phyloP scores from a whole-genome alignment of 2,113 vertebrate genomes.

The Argyrosomus japonicus region DNA sequence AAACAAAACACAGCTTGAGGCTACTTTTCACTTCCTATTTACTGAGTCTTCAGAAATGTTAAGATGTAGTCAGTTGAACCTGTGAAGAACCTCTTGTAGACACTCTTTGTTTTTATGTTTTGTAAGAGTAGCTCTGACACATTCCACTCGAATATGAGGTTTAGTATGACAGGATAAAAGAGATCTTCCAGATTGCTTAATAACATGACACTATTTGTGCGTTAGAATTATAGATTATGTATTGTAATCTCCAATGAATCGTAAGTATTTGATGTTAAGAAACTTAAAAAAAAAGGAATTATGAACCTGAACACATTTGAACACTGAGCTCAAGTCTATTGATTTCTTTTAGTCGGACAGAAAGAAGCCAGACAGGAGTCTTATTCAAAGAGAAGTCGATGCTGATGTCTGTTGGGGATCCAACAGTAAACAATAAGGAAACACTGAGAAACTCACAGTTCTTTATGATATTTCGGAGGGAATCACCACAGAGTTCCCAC shows the following conservation, averaged over 20 bases:
- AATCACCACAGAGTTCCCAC: background rate
- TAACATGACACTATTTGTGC: background rate
- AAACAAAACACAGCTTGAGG: conserved; percentile 42
- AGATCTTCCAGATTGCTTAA: background rate
- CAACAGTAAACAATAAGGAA: conserved; percentile 1
- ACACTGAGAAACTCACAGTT: background rate
- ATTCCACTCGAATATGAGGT: background rate
- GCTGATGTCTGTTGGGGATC: background rate
- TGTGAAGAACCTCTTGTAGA: conserved; percentile 13
- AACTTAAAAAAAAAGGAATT: background rate
- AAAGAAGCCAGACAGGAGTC: background rate
- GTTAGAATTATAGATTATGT: background rate
- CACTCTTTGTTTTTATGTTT: background rate
- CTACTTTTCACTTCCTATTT: conserved; percentile 32
- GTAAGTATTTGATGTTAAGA: background rate
- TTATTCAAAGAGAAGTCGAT: background rate
- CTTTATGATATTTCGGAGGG: conserved; percentile 1
- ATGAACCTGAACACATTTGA: background rate
- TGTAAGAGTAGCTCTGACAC: background rate
- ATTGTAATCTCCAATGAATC: background rate
- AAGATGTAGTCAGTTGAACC: conserved; percentile 11
- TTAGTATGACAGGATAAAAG: background rate
- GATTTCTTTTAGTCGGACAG: conserved; percentile 2
- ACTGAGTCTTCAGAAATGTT: conserved; percentile 24
- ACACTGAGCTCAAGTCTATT: background rate